Evolutionary conservation across 2,888 invertebrate genomes (phyloP).

Genomic region (Brachyopa scutellaris): DNA sequence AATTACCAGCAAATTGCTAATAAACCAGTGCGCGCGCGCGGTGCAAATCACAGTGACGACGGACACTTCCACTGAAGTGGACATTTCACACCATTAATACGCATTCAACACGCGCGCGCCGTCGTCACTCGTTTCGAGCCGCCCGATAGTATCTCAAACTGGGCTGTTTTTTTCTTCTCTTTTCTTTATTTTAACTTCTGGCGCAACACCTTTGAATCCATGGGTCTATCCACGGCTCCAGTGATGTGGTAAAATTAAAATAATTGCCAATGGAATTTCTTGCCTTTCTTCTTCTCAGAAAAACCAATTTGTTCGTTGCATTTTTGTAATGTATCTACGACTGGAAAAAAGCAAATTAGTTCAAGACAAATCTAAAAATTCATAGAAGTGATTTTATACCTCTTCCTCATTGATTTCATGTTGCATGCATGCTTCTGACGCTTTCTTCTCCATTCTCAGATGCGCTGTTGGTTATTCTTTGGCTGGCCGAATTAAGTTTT

Average conservation of each 20-base stretch:
- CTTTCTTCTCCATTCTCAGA: slow-evolving; percentile 20
- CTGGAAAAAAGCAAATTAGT: slow-evolving; percentile 1
- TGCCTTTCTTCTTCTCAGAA: slow-evolving; percentile 24
- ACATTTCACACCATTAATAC: slow-evolving; percentile 60
- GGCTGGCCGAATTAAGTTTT: slow-evolving; percentile 8
- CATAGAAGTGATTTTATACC: slow-evolving; percentile 24
- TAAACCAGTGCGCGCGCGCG: slow-evolving; percentile 18
- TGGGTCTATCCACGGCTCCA: slow-evolving; percentile 31
- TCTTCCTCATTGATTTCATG: slow-evolving; percentile 37
- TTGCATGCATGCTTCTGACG: slow-evolving; percentile 19
- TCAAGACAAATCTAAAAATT: slow-evolving; percentile 35
- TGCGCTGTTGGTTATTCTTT: slow-evolving; percentile 21
- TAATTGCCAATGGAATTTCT: slow-evolving; percentile 46
- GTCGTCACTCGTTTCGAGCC: slow-evolving; percentile 5
- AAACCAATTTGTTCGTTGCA: slow-evolving; percentile 25
- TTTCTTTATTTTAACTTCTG: background rate
- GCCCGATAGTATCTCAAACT: slow-evolving; percentile 34
- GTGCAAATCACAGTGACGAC: slow-evolving; percentile 28
- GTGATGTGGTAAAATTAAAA: slow-evolving; percentile 51
- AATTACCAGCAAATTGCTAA: slow-evolving; percentile 59
- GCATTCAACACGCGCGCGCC: slow-evolving; percentile 44
- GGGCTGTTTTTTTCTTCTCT: slow-evolving; percentile 5
- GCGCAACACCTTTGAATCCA: background rate
- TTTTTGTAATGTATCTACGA: background rate
- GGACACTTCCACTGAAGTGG: slow-evolving; percentile 40